Evolutionary conservation across 2,113 vertebrate genomes (phyloP), one percentile per base, ranked within the genome.

Genomic region (Microcebus jonahi): DNA sequence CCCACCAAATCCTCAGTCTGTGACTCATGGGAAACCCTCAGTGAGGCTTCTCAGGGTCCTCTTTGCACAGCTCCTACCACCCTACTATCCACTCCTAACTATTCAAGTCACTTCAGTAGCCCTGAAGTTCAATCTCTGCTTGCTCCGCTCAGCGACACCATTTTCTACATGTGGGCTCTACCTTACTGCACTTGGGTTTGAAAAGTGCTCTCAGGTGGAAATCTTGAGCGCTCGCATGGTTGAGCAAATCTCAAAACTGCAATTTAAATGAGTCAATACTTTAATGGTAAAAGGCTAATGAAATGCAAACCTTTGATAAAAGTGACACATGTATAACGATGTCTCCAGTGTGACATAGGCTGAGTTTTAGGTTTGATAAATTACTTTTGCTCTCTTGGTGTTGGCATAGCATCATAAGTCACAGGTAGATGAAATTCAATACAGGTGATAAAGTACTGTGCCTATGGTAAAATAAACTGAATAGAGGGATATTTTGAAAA

Each of bases 281-380:
- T 83, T 85, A 77, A 42, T 45, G 55, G 21, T 68, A 45, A 84
- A 94, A 90, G 29, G 17, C 50, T 31, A 68, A 29, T 45, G 50
- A 42, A 81, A 92, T 36, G n/a, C n/a, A 76, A 73, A 57, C 15
- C 31, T 88, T 39, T 59, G 65, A 61, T 79, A 68, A 81, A 86
- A 81, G 53, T 89, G 31, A 34, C 53, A 75, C 76, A 36, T 36
- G 29, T 82, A 61, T 86, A 65, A 53, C 70, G 36, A 77, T 67
- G 67, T 87, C 36, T 42, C 34, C 36, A 21, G 34, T 96, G 89
- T 65, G 34, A 88, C 88, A 88, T 45, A 70, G 65, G 4, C 42
- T 55, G 82, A 36, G 14, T 92, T 89, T 94, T 73, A 90, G 31
- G 10, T 83, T 94, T 79, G 50, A 53, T 88, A 55, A 55, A 84